Percentiles rank a stretch among this genome's conserved stretches.
Evolutionary conservation across 2,797 vertebrate species (phyloP).

Genomic region (Apogon talboti): DNA sequence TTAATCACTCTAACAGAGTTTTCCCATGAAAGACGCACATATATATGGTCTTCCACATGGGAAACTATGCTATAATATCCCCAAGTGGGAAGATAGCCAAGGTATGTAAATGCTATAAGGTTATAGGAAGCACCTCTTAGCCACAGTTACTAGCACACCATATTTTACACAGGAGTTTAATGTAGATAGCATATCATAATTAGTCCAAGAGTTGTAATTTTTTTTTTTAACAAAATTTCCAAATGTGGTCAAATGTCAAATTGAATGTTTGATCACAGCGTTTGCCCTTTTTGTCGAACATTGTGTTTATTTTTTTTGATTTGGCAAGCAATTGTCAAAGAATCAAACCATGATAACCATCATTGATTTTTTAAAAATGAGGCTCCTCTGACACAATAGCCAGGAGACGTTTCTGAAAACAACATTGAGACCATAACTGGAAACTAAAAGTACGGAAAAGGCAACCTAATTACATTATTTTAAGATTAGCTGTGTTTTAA

Average conservation of each 20-base stretch:
- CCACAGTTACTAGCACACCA: background rate
- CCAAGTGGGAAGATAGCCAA: background rate
- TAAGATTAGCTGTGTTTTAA: background rate
- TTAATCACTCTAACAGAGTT: too few relatives aligned
- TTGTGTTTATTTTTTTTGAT: slow-evolving; percentile 34
- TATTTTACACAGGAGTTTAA: background rate
- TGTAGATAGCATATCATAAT: background rate
- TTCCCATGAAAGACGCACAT: background rate
- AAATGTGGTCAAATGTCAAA: slow-evolving; percentile 1
- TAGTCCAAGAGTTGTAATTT: too few relatives aligned
- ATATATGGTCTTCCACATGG: background rate
- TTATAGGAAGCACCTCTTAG: background rate
- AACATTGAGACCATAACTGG: background rate
- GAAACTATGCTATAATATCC: background rate
- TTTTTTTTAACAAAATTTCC: background rate
- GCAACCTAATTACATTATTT: background rate
- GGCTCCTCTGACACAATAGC: background rate
- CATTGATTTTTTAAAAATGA: background rate
- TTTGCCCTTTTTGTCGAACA: slow-evolving; percentile 25
- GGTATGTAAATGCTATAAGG: background rate
- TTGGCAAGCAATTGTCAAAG: slow-evolving; percentile 2
- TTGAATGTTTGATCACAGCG: slow-evolving; percentile 10
- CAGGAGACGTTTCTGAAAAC: background rate
- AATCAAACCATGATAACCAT: slow-evolving; percentile 3
- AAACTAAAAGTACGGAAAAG: background rate